Evolutionary conservation across 1,140 invertebrate genomes (phyloP), one percentile per base, ranked within the genome.

Genomic region (Drosophila miranda): DNA sequence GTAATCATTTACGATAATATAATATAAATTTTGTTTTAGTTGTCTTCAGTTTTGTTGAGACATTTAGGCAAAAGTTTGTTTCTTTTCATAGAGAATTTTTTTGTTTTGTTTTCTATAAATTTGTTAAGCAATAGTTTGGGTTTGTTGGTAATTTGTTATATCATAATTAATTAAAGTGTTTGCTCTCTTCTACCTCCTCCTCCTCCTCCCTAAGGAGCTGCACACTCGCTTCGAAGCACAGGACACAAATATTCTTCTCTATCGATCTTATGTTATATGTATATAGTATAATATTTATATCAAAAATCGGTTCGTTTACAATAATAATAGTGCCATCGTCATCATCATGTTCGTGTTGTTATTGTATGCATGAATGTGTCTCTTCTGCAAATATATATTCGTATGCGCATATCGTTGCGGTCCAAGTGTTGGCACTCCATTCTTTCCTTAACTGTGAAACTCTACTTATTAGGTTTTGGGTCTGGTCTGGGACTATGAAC

Each of bases 21-120:
- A 58, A 74, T 66, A 66, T 75, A 74, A 74, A 49, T 74, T 64
- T 75, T 75, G 56, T 87, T 84, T 87, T 75, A 71, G 75, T 78
- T 87, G 82, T 87, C 82, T 87, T 86, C 82, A 53, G 45, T 74
- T 56, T 75, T 75, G 82, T 75, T 75, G 82, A 87, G 82, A 87
- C 82, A 87, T 87, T 82, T 87, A 87, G 82, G 82, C 82, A 87
- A 87, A 86, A 52, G 59, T 73, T 73, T 55, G 34, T 42, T 78
- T 80, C 43, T 67, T 72, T 80, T 82, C 57, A 69, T 72, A 78
- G 66, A 84, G 52, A 75, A 75, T 77, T 77, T 46, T 74, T 52
- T 57, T 26, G 28, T 58, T 57, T 53, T 14, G 19, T 52, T 55
- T 38, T 63, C 50, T 57, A 64, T 75, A 60, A 73, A 73, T 64